Conservation (phyloP, 2,797 vertebrate genomes). For the Scolopax bukidnonensis region DNA sequence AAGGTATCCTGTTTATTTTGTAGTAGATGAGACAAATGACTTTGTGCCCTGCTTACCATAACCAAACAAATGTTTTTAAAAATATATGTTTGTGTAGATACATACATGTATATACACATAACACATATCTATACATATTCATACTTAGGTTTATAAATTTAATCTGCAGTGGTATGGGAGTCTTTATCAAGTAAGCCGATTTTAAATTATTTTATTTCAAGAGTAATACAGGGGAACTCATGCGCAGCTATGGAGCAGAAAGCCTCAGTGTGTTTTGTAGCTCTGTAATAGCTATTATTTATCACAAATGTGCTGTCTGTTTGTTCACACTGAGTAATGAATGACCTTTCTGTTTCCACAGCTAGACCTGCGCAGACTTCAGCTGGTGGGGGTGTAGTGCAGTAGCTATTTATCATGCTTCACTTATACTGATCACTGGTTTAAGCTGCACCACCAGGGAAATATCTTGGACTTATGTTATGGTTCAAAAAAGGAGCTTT, state of each 20-base stretch:
- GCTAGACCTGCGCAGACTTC: constrained; percentile 70
- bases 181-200: constrained; percentile 1
- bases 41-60: neutral
- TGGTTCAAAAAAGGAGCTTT: constrained; percentile 41
- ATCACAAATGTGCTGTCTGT: constrained; percentile 79
- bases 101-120: rapidly evolving
- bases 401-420: constrained; percentile 81
- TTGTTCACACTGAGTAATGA: constrained; percentile 81
- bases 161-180: neutral
- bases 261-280: constrained; percentile 75
- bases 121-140: neutral
- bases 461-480: constrained; percentile 11
- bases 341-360: constrained; percentile 83
- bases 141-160: neutral
- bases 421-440: constrained; percentile 76
- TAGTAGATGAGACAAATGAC: neutral
- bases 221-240: constrained; percentile 38
- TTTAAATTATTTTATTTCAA: constrained; percentile 61
- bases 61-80: neutral
- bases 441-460: constrained; percentile 52
- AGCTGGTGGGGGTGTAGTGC: constrained; percentile 59
- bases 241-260: constrained; percentile 64
- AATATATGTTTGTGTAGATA: neutral
- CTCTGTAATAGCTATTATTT: constrained; percentile 82
- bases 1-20: neutral